A percentile compares a stretch with the other conserved stretches of the same genome.
These are phyloP conservation scores for Andrena flavipes DNA, from an alignment of 2,888 invertebrate genomes.

Conservation along the genomic window DNA sequence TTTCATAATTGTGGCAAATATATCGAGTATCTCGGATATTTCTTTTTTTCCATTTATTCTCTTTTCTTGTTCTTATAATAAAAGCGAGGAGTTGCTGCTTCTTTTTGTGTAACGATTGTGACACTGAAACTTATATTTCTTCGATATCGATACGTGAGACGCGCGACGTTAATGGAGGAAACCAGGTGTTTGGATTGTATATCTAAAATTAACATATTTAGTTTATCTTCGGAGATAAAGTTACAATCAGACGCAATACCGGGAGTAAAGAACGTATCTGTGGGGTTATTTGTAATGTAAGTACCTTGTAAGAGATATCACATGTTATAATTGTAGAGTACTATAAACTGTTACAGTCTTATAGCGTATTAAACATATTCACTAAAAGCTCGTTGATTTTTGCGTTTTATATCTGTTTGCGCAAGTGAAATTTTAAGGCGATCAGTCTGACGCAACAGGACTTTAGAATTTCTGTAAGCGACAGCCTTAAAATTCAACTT, in stretches of 20 bases:
- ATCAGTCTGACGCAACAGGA: conserved; percentile 36
- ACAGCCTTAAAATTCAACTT: conserved; percentile 66
- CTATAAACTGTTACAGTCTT: conserved; percentile 82
- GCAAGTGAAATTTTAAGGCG: conserved; percentile 65
- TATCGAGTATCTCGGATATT: conserved; percentile 12
- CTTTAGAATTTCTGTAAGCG: conserved; percentile 30
- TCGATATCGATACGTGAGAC: not conserved
- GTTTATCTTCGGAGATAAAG: conserved; percentile 20
- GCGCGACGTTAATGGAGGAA: not conserved
- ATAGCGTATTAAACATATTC: conserved; percentile 77
- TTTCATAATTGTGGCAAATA: conserved; percentile 29
- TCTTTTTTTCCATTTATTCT: not conserved
- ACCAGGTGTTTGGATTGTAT: not conserved
- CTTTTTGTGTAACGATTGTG: not conserved
- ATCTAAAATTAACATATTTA: conserved; percentile 24
- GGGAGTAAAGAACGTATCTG: conserved; percentile 68
- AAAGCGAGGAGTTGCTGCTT: conserved; percentile 1
- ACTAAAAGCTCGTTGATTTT: conserved; percentile 76
- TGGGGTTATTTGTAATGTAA: conserved; percentile 72
- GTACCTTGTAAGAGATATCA: conserved; percentile 80
- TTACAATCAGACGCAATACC: conserved; percentile 35
- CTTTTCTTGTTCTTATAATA: not conserved
- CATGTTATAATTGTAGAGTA: conserved; percentile 82
- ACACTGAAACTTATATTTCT: not conserved
- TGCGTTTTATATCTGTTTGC: conserved; percentile 69